Evolutionary conservation across 1,140 invertebrate genomes (phyloP).

Genomic region (Drosophila quadrilineata): DNA sequence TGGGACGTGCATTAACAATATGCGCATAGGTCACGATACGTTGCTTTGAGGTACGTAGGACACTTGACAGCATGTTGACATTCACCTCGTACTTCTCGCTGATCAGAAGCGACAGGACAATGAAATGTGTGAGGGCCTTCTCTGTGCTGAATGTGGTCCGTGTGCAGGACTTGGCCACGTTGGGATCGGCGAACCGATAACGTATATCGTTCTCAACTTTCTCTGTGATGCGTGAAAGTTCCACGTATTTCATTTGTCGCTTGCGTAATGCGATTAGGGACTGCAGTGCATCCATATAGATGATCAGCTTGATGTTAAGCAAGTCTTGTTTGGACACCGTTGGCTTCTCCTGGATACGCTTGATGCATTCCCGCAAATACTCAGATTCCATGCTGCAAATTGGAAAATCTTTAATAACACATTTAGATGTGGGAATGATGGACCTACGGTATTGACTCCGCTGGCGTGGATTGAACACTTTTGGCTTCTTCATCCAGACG

Average conservation of each 20-base stretch:
- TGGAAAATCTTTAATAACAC: background rate
- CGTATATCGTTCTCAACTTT: slow-evolving; percentile 78
- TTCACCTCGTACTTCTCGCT: slow-evolving; percentile 63
- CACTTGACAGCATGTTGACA: slow-evolving; percentile 44
- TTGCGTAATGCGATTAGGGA: slow-evolving; percentile 58
- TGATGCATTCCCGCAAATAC: slow-evolving; percentile 50
- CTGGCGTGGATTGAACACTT: slow-evolving; percentile 42
- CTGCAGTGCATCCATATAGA: slow-evolving; percentile 72
- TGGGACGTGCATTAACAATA: slow-evolving; percentile 63
- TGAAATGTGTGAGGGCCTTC: slow-evolving; percentile 76
- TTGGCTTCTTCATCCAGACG: slow-evolving; percentile 74
- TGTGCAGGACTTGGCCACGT: slow-evolving; percentile 46
- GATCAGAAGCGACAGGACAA: slow-evolving; percentile 65
- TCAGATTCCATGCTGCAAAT: slow-evolving; percentile 59
- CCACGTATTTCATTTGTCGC: slow-evolving; percentile 51
- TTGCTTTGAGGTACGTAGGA: slow-evolving; percentile 56
- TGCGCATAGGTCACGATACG: slow-evolving; percentile 68
- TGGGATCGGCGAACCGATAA: slow-evolving; percentile 60
- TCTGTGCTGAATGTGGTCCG: slow-evolving; percentile 62
- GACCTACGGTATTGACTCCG: slow-evolving; percentile 61
- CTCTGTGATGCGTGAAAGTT: slow-evolving; percentile 68
- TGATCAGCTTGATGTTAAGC: slow-evolving; percentile 64
- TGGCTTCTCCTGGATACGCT: slow-evolving; percentile 44
- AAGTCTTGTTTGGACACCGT: slow-evolving; percentile 41
- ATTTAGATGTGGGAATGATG: background rate